Conservation (phyloP, 2,113 vertebrate genomes). For the Gallinago undulata region DNA sequence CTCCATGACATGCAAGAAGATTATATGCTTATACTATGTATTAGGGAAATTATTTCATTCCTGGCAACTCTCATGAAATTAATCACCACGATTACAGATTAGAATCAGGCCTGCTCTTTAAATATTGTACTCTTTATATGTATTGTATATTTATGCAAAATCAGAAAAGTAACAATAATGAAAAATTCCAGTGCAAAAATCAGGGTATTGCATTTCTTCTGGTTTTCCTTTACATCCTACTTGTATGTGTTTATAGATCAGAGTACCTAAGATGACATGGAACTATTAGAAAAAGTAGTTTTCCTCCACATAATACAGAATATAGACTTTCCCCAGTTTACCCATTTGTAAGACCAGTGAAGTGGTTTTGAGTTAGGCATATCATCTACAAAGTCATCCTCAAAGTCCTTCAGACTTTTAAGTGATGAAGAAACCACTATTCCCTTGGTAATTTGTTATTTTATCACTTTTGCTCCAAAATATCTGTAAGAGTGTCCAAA, state of each 20-base stretch:
- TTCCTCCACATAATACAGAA: neutral
- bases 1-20: accelerated
- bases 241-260: neutral
- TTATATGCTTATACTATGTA: neutral
- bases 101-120: neutral
- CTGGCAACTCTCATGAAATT: neutral
- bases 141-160: neutral
- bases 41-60: neutral
- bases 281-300: neutral
- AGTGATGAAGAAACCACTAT: neutral
- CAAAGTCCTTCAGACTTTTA: neutral
- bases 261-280: neutral
- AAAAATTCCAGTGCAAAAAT: neutral
- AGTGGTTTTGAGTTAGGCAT: neutral
- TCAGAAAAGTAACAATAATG: neutral
- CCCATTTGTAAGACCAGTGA: neutral
- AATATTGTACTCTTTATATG: neutral
- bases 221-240: neutral
- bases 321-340: neutral
- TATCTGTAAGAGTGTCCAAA: neutral
- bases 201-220: neutral
- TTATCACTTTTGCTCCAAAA: neutral
- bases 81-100: neutral
- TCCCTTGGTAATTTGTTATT: neutral
- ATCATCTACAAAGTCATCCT: neutral